Conservation (phyloP, 1,140 invertebrate species). For the Monochamus saltuarius region DNA sequence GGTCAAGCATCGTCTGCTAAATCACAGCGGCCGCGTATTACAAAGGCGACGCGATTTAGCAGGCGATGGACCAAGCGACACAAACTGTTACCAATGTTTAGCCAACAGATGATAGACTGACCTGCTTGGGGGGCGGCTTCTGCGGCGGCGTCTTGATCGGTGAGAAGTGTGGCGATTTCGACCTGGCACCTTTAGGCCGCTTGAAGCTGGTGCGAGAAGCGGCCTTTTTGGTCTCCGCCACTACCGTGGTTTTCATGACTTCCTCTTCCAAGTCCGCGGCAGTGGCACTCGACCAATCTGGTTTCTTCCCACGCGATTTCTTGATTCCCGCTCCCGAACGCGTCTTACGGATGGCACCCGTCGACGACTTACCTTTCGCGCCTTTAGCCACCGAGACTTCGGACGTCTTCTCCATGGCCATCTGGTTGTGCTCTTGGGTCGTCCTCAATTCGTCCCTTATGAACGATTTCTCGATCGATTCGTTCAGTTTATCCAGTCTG, state of each 20-base stretch:
- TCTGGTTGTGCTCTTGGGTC: not conserved
- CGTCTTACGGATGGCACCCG: not conserved
- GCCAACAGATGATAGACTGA: not conserved
- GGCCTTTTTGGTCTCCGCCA: not conserved
- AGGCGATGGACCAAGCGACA: too few relatives aligned
- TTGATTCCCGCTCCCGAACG: not conserved
- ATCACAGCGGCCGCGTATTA: too few relatives aligned
- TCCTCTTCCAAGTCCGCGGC: slow-evolving; percentile 16
- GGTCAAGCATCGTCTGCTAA: too few relatives aligned
- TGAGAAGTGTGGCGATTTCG: not conserved
- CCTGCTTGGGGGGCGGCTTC: not conserved
- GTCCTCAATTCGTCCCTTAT: slow-evolving; percentile 27
- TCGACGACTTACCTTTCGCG: not conserved
- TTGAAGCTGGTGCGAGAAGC: not conserved
- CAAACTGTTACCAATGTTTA: too few relatives aligned
- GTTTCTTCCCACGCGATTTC: slow-evolving; percentile 10
- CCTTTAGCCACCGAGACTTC: not conserved
- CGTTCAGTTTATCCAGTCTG: slow-evolving; percentile 24
- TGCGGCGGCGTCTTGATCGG: not conserved
- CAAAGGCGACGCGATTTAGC: too few relatives aligned
- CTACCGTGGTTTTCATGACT: slow-evolving; percentile 1
- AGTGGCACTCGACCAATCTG: slow-evolving; percentile 11
- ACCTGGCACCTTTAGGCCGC: not conserved
- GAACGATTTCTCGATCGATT: slow-evolving; percentile 25
- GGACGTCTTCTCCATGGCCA: slow-evolving; percentile 1